phyloP scores from a whole-genome alignment of 2,797 vertebrate genomes.

The Apogon talboti region DNA sequence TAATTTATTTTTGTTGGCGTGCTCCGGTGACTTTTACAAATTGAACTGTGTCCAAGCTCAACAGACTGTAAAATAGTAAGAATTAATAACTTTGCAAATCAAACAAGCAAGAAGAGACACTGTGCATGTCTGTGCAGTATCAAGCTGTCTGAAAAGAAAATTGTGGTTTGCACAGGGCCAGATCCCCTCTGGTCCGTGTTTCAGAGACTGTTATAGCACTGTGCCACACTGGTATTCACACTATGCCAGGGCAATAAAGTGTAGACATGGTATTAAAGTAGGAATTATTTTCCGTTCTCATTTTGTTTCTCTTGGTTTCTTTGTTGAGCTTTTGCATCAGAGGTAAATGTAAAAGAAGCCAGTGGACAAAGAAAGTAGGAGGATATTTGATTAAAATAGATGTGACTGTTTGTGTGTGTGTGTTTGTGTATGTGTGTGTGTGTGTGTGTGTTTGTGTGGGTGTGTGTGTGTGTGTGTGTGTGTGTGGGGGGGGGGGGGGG shows the following conservation, averaged over 20 bases:
- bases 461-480: too few species aligned
- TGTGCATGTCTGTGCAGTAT: conserved; percentile 47
- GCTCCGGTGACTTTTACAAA: conserved; percentile 61
- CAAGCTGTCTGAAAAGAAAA: conserved; percentile 49
- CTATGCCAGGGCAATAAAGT: conserved; percentile 33
- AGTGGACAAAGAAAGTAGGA: conserved; percentile 11
- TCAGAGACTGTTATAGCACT: conserved; percentile 29
- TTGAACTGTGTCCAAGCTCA: conserved; percentile 62
- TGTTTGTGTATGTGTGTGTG: too few species aligned
- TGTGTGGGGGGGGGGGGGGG: conserved; percentile 35
- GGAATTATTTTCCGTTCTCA: conserved; percentile 37
- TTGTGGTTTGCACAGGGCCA: conserved; percentile 41
- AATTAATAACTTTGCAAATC: conserved; percentile 65
- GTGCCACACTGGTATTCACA: conserved; percentile 35
- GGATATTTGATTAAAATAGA: conserved; percentile 9
- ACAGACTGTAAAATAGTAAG: conserved; percentile 66
- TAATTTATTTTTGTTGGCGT: conserved; percentile 73
- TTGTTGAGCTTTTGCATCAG: conserved; percentile 37
- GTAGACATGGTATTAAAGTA: conserved; percentile 23
- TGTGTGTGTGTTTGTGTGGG: too few species aligned
- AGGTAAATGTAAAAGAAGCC: conserved; percentile 31
- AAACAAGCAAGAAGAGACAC: conserved; percentile 54
- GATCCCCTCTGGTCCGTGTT: conserved; percentile 22
- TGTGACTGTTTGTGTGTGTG: too few species aligned
- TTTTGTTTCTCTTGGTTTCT: neutral